Percentiles rank a stretch among this genome's conserved stretches.
Conservation (phyloP, 2,113 vertebrate species). For the Daphoenositta chrysoptera region DNA sequence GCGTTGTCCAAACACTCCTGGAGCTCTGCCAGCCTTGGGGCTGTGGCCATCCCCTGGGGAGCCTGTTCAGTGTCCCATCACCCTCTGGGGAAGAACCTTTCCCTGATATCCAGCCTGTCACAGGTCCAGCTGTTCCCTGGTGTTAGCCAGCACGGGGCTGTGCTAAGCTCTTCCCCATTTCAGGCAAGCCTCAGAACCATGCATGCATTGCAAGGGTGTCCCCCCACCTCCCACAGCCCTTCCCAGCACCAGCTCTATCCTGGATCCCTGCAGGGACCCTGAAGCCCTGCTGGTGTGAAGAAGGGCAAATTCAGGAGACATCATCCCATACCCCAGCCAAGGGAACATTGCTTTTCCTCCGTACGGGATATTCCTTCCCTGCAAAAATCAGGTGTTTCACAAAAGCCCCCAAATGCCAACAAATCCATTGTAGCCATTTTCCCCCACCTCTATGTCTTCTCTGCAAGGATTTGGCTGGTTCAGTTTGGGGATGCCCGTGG, state of each 20-base stretch:
- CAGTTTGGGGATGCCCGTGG: not conserved
- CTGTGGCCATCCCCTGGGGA: rapidly evolving
- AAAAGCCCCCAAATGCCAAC: not conserved
- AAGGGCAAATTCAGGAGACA: not conserved
- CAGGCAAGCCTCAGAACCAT: not conserved
- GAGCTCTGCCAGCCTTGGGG: not conserved
- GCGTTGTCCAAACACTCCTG: rapidly evolving
- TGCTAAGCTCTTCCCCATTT: not conserved
- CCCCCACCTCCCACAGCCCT: not conserved
- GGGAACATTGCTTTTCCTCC: not conserved
- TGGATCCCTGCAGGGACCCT: not conserved
- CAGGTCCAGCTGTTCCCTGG: not conserved
- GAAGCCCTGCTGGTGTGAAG: not conserved
- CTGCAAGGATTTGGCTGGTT: not conserved
- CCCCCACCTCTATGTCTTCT: not conserved
- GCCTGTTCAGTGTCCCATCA: rapidly evolving
- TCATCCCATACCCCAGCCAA: not conserved
- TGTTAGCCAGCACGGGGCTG: not conserved
- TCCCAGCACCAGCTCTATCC: not conserved
- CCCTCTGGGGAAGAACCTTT: not conserved
- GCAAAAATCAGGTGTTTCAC: not conserved
- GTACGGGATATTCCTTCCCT: not conserved
- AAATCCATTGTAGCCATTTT: not conserved
- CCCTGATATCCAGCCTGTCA: rapidly evolving
- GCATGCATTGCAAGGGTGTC: rapidly evolving